Evolutionary conservation across 2,888 invertebrate species (phyloP).

Genomic region (Macrophya annulata): DNA sequence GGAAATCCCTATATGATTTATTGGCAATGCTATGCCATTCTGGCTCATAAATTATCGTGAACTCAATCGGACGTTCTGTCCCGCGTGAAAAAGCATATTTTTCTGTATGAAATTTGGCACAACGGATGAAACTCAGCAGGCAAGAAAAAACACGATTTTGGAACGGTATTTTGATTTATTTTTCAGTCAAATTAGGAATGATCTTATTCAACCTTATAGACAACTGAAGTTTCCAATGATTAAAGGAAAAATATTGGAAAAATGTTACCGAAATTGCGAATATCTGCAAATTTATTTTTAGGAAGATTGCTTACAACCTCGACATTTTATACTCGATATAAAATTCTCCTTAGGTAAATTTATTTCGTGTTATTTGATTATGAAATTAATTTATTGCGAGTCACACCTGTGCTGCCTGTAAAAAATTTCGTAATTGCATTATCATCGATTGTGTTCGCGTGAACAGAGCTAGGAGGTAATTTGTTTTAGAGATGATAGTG

Average conservation of each 20-base stretch:
- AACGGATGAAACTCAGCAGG: background rate
- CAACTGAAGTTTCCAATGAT: background rate
- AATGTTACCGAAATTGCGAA: too few species aligned
- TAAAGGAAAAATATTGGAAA: background rate
- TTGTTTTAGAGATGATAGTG: slow-evolving; percentile 24
- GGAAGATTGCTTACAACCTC: background rate
- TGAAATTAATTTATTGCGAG: slow-evolving; percentile 28
- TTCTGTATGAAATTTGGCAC: background rate
- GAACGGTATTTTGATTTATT: background rate
- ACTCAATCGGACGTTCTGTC: background rate
- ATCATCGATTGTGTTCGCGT: slow-evolving; percentile 16
- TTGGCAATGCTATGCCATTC: background rate
- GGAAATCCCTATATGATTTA: slow-evolving; percentile 40
- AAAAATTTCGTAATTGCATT: slow-evolving; percentile 28
- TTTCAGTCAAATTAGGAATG: background rate
- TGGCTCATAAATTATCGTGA: background rate
- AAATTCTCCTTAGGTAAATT: background rate
- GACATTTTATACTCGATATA: background rate
- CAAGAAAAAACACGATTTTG: background rate
- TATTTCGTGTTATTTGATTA: background rate
- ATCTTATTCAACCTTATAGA: background rate
- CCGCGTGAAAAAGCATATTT: background rate
- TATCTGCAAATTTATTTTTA: background rate
- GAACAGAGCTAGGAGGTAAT: slow-evolving; percentile 11
- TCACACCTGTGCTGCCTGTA: background rate